Conservation (phyloP, 1,140 invertebrate species). For the Diploscapter pachys region DNA sequence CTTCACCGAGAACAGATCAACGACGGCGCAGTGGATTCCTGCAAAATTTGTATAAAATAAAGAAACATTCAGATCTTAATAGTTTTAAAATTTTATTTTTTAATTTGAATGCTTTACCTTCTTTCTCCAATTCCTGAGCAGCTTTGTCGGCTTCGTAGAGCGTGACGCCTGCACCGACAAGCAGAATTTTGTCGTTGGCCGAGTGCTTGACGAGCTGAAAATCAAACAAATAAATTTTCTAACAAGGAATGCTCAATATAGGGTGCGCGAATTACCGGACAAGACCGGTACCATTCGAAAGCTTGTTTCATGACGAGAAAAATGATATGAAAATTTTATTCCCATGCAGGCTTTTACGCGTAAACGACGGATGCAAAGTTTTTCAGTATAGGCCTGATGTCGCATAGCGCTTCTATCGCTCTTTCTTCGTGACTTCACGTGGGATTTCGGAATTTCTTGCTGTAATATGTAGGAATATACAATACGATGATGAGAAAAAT, state of each 20-base stretch:
- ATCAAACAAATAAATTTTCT: constrained; percentile 60
- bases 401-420: no score
- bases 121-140: constrained; percentile 71
- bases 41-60: neutral
- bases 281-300: no score
- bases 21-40: constrained; percentile 46
- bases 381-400: no score
- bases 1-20: constrained; percentile 69
- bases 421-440: no score
- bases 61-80: neutral
- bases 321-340: no score
- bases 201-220: constrained; percentile 67
- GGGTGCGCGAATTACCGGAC: no score
- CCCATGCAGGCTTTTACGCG: no score
- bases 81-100: neutral
- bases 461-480: no score
- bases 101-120: constrained; percentile 35
- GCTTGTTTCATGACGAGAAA: no score
- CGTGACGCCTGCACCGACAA: constrained; percentile 89
- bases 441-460: no score
- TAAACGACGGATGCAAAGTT: no score
- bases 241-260: constrained; percentile 19
- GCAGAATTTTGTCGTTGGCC: constrained; percentile 72
- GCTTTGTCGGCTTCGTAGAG: constrained; percentile 84
- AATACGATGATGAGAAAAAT: no score